Base-by-base conservation (phyloP, 1,140 invertebrate genomes). In the Trichoplusia ni region DNA sequence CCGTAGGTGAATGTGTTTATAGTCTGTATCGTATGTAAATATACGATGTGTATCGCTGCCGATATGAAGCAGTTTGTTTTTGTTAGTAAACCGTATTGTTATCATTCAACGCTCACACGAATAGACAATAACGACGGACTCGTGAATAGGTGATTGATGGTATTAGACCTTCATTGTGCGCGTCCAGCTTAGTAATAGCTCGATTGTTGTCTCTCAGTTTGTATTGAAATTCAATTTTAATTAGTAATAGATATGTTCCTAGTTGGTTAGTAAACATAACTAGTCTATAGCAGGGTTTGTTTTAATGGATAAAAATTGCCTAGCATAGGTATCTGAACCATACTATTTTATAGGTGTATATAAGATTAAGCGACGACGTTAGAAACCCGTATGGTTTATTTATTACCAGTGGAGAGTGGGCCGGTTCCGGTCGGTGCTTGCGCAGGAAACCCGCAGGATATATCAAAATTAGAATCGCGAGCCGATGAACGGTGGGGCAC, bases 401-500 rank as follows among this genome's bases (percentile, higher is more conserved):
- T 73, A 73, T 67, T 68, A 66, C 44, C 42, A 37, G 38, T 56
- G 51, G 47, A 69, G 60, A 73, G 69, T 67, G 67, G 35, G 46
- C 46, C 18, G 51, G 75, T 78, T 77, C 60, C 69, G 69, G 69
- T 58, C 59, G 58, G 51, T 68, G 73, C 60, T 64, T 56, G 62
- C 64, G 65, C 79, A 78, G 78, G 78, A 81, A 78, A 73, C 71
- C 69, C 65, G 44, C 67, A 69, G 70, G 68, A 79, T 82, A 77
- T 75, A 73, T 80, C 71, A 75, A 74, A 77, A 77, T 82, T 82
- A 82, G 76, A 80, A 73, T 76, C 71, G 76, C 73, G 42, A 72
- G 70, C 69, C 75, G 62, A 71, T 72, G 73, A 69, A 68, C 67
- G 77, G 67, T 72, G 72, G 70, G 62, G 60, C 68, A 73, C 71